Percentiles rank a stretch among this genome's conserved stretches.
These are phyloP conservation scores for Microcebus tavaratra DNA, from an alignment of 2,113 vertebrate genomes.

Conservation along the genomic window DNA sequence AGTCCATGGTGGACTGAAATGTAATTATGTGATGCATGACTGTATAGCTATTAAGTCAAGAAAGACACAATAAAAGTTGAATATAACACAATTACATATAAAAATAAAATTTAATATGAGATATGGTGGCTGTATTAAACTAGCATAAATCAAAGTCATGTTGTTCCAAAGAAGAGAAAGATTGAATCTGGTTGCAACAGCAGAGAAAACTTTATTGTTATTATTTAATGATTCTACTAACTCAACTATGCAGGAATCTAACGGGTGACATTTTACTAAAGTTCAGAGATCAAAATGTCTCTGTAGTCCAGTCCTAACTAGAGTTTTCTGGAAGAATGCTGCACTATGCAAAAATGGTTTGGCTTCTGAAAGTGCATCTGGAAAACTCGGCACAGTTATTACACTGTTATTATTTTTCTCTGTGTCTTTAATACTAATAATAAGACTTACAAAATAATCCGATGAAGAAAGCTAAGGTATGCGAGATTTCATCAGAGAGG, in stretches of 20 bases:
- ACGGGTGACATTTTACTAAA: neutral
- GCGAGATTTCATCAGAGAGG: constrained; percentile 40
- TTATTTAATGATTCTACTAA: neutral
- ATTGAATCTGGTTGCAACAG: neutral
- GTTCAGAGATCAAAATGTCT: constrained; percentile 19
- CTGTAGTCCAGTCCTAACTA: neutral
- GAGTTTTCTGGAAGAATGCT: neutral
- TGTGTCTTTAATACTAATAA: constrained; percentile 44
- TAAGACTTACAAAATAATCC: constrained; percentile 9
- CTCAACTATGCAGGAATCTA: neutral
- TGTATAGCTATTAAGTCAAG: neutral
- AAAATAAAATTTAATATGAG: neutral
- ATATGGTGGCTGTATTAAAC: neutral
- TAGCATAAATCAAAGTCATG: neutral
- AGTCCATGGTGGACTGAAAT: neutral
- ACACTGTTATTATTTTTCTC: neutral
- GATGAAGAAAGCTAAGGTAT: constrained; percentile 60
- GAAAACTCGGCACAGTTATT: constrained; percentile 23
- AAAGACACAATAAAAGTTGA: neutral
- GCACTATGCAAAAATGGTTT: neutral
- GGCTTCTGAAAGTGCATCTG: constrained; percentile 43
- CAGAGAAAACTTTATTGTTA: neutral
- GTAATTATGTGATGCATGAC: neutral
- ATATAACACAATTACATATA: neutral
- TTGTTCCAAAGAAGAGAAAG: neutral